Conservation (phyloP, 2,888 invertebrate genomes). For the Xestobium rufovillosum region DNA sequence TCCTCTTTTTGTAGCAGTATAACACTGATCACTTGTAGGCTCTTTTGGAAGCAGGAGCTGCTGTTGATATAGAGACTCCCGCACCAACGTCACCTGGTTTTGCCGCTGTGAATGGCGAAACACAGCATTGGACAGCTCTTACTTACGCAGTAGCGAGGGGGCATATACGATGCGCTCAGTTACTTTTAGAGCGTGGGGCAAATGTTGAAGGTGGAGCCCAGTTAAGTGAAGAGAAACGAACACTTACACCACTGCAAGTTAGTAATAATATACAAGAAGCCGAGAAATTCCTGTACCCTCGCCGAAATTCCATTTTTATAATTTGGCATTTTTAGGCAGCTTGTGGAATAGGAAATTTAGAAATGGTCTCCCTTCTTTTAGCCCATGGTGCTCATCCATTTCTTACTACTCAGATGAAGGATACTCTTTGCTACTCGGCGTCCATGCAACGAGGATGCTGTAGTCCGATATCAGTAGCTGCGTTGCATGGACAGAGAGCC, state of each 20-base stretch:
- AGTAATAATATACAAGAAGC: conserved; percentile 7
- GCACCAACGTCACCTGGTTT: conserved; percentile 48
- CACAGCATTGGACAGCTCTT: conserved; percentile 80
- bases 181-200: conserved; percentile 73
- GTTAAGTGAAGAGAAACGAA: conserved; percentile 74
- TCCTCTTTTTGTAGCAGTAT: neutral
- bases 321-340: too few relatives aligned
- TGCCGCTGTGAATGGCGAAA: conserved; percentile 55
- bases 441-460: conserved; percentile 82
- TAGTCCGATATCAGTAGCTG: conserved; percentile 83
- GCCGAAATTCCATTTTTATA: too few relatives aligned
- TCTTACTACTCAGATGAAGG: conserved; percentile 74
- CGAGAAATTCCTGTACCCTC: neutral
- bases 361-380: conserved; percentile 70
- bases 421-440: conserved; percentile 77
- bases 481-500: conserved; percentile 77
- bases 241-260: conserved; percentile 81
- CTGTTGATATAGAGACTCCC: conserved; percentile 76
- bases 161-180: conserved; percentile 46
- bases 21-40: conserved; percentile 29
- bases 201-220: conserved; percentile 80
- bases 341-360: conserved; percentile 71
- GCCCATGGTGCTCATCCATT: conserved; percentile 85
- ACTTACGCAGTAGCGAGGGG: conserved; percentile 71
- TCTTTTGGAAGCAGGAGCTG: conserved; percentile 65